Conservation (phyloP, 2,888 invertebrate species). For the Polia nebulosa region DNA sequence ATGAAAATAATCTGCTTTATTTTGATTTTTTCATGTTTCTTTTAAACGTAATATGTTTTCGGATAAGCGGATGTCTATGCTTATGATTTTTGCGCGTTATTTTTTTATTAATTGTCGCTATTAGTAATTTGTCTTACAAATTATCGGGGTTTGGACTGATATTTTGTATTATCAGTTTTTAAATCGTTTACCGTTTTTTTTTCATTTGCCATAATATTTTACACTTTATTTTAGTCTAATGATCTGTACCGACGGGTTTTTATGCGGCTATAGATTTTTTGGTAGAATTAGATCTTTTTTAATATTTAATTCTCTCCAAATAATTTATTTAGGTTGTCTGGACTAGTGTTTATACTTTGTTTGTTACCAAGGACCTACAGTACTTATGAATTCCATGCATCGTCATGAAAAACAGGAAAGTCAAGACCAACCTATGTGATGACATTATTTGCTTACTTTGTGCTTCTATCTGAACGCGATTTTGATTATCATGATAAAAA, state of each 20-base stretch:
- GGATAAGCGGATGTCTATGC: not conserved
- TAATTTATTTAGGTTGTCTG: not conserved
- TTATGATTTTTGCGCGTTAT: not conserved
- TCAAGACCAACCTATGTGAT: not conserved
- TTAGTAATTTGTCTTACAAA: conserved; percentile 24
- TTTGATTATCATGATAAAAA: too few relatives aligned
- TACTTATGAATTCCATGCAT: not conserved
- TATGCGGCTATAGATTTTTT: not conserved
- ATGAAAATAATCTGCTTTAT: not conserved
- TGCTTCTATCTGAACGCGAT: too few relatives aligned
- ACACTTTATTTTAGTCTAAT: not conserved
- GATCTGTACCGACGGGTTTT: not conserved
- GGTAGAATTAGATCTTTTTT: not conserved
- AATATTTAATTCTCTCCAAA: not conserved
- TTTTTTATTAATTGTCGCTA: conserved; percentile 1
- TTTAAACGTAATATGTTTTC: conserved; percentile 2
- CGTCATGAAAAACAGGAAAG: not conserved
- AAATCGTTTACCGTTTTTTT: not conserved
- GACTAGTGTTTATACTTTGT: not conserved
- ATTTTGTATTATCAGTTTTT: not conserved
- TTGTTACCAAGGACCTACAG: not conserved
- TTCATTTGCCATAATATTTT: conserved; percentile 3
- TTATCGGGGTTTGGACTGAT: not conserved
- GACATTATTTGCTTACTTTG: not conserved
- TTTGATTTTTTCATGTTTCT: conserved; percentile 1